Base-by-base conservation (phyloP, 1,140 invertebrate species). In the Solenopsis fugax region DNA sequence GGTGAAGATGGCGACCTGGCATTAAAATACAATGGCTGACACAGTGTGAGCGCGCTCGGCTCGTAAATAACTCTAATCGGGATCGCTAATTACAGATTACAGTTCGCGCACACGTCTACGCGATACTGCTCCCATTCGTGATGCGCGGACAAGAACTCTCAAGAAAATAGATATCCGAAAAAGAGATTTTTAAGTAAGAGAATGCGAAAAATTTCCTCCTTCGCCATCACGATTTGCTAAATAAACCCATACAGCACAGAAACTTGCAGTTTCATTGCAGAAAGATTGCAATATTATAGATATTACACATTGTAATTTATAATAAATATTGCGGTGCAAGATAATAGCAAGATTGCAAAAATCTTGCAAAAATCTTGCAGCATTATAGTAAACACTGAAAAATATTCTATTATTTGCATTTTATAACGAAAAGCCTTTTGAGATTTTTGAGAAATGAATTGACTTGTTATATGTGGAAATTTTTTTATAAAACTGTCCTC, bases 11-110 rank as follows among this genome's bases (percentile, higher is more conserved):
- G 85, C 82, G 91, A 91, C 69, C 88, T 67, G 81, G 87, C 93
- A 95, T 95, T 95, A 95, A 94, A 95, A 95, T 95, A 95, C 94
- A 95, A 95, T 95, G 93, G 93, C 93, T 94, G 93, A 94, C 90
- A 93, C 85, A 93, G 92, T 94, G 93, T 93, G 92, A 94, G 92
- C 89, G 88, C 91, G 65, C 92, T 88, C 85, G 86, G 92, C 93
- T 94, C 94, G 92, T 95, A 95, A 95, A 95, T 95, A 95, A 95
- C 93, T 92, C 95, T 95, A 95, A 95, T 95, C 94, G 94, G 94
- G 92, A 94, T 95, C 91, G 93, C 94, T 95, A 95, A 95, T 95
- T 95, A 94, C 93, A 94, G 94, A 95, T 95, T 93, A 93, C 93
- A 69, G 91, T 89, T 91, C 87, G 90, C 86, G 88, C 85, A 87